These are phyloP conservation scores for Mionectes macconnelli DNA, from an alignment of 2,113 vertebrate species.

Conservation along the genomic window DNA sequence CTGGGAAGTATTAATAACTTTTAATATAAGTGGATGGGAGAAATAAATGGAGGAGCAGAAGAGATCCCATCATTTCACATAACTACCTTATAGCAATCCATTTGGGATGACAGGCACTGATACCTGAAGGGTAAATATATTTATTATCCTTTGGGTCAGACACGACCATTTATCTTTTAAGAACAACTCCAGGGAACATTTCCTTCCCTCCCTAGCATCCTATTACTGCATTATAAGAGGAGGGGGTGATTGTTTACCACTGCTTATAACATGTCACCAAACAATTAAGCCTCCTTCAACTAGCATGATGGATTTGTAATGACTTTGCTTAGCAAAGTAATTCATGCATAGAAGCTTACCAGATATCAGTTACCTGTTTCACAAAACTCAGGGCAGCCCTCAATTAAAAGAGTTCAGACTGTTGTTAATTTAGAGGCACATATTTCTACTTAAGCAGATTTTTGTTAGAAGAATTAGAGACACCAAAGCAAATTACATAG, in stretches of 20 bases:
- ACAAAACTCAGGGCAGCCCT: not conserved
- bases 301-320: slow-evolving; percentile 42
- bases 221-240: not conserved
- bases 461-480: not conserved
- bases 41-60: not conserved
- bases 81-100: not conserved
- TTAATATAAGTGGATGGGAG: not conserved
- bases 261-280: not conserved
- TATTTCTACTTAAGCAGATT: not conserved
- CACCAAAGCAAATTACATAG: not conserved
- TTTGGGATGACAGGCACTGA: not conserved
- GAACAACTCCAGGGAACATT: not conserved
- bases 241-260: not conserved
- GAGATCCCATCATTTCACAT: not conserved
- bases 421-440: not conserved
- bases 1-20: not conserved
- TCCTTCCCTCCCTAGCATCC: slow-evolving; percentile 18
- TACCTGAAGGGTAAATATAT: not conserved
- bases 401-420: not conserved
- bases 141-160: not conserved
- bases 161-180: not conserved
- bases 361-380: slow-evolving; percentile 37
- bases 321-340: slow-evolving; percentile 32
- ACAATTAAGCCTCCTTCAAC: slow-evolving; percentile 43
- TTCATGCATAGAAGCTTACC: slow-evolving; percentile 27